Conservation (phyloP, 2,113 vertebrate genomes). For the Empidonax alnorum region DNA sequence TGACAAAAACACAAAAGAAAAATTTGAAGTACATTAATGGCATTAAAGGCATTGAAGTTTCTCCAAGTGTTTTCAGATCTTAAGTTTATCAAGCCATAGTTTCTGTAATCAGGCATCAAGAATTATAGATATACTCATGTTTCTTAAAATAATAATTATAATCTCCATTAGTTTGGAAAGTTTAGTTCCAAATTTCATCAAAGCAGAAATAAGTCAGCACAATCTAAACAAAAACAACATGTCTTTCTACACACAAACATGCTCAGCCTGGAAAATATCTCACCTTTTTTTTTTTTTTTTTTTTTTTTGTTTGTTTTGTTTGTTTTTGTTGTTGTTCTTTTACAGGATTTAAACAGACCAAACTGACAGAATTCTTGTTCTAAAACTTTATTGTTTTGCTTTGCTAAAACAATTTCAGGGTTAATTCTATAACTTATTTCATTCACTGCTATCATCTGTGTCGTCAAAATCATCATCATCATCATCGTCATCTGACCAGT, state of each 20-base stretch:
- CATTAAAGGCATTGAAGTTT: conserved; percentile 41
- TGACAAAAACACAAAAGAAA: conserved; percentile 43
- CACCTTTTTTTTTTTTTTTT: conserved; percentile 5
- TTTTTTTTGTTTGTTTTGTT: neutral
- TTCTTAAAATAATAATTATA: conserved; percentile 49
- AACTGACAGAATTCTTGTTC: conserved; percentile 69
- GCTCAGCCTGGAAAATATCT: conserved; percentile 52
- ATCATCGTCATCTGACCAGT: conserved; percentile 85
- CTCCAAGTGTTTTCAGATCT: conserved; percentile 35
- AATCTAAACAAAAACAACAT: conserved; percentile 49
- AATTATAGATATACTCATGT: conserved; percentile 39
- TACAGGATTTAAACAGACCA: conserved; percentile 73
- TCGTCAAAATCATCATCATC: conserved; percentile 77
- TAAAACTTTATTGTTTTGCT: conserved; percentile 60
- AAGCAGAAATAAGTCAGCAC: conserved; percentile 63
- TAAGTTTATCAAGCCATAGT: conserved; percentile 45
- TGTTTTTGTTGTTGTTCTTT: conserved; percentile 39
- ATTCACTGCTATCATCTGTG: conserved; percentile 78
- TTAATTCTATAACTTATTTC: conserved; percentile 68
- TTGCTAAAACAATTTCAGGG: conserved; percentile 42
- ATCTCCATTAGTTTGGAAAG: conserved; percentile 36
- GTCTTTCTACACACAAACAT: conserved; percentile 52
- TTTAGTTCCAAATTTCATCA: conserved; percentile 66
- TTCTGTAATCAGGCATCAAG: conserved; percentile 77
- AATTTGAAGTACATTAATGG: conserved; percentile 18